These are phyloP conservation scores for Cacajao melanocephalus DNA, from an alignment of 2,797 vertebrate species.

Conservation along the genomic window DNA sequence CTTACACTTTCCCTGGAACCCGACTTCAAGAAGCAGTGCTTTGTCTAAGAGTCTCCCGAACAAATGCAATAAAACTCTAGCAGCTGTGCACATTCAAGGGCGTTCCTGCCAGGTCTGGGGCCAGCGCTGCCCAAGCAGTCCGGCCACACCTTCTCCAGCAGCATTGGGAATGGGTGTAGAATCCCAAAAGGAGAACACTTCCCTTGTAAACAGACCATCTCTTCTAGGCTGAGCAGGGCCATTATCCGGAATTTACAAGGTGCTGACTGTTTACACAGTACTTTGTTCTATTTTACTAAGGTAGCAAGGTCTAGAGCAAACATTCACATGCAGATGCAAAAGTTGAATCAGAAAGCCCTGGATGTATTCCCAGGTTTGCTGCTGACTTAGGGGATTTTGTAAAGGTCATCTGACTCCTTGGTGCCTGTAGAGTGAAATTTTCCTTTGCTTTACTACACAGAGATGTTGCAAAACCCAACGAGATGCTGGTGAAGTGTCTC, in stretches of 20 bases:
- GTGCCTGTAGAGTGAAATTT: neutral
- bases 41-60: neutral
- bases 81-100: neutral
- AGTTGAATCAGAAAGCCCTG: neutral
- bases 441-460: neutral
- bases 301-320: neutral
- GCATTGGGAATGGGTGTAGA: accelerated
- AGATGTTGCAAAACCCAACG: neutral
- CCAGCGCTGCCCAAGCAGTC: too few relatives aligned
- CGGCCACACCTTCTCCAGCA: neutral
- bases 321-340: neutral
- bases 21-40: neutral
- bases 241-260: neutral
- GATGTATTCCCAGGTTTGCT: slow-evolving; percentile 27
- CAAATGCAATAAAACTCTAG: neutral
- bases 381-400: neutral
- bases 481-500: neutral
- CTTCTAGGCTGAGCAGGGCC: neutral
- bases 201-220: neutral
- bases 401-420: neutral
- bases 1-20: neutral
- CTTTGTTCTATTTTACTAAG: neutral
- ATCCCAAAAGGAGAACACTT: too few relatives aligned
- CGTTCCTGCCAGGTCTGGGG: neutral
- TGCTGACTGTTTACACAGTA: neutral